A percentile compares a stretch with the other conserved stretches of the same genome.
Evolutionary conservation across 2,113 vertebrate species (phyloP).

Genomic region (Connochaetes taurinus): DNA sequence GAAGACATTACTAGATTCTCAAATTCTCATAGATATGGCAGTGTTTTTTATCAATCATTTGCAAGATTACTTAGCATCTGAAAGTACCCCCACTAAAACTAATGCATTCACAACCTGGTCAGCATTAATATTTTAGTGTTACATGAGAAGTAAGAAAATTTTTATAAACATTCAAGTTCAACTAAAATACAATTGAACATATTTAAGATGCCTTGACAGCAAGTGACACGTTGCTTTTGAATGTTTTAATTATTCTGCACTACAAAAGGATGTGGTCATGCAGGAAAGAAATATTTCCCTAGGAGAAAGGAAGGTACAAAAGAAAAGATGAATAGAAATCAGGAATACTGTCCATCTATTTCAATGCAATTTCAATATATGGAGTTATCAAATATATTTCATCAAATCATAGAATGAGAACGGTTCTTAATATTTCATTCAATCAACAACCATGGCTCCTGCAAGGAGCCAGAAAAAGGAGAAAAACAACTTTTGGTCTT

Average conservation of each 20-base stretch:
- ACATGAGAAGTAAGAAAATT: not conserved
- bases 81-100: not conserved
- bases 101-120: not conserved
- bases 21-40: not conserved
- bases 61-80: not conserved
- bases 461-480: not conserved
- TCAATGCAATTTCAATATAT: not conserved
- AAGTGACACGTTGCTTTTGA: slow-evolving; percentile 7
- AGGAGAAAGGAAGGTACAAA: not conserved
- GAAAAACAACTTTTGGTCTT: not conserved
- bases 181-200: slow-evolving; percentile 2
- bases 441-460: not conserved
- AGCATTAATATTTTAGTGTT: slow-evolving; percentile 21
- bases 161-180: slow-evolving; percentile 21
- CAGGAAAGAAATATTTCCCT: not conserved
- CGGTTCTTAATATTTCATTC: not conserved
- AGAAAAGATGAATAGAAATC: not conserved
- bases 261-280: not conserved
- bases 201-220: not conserved
- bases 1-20: not conserved
- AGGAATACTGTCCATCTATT: not conserved
- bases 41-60: not conserved
- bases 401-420: not conserved
- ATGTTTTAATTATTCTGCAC: slow-evolving; percentile 33
- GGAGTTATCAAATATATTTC: not conserved